Evolutionary conservation across 2,888 invertebrate species (phyloP).

Genomic region (Ptilodon capucinus): DNA sequence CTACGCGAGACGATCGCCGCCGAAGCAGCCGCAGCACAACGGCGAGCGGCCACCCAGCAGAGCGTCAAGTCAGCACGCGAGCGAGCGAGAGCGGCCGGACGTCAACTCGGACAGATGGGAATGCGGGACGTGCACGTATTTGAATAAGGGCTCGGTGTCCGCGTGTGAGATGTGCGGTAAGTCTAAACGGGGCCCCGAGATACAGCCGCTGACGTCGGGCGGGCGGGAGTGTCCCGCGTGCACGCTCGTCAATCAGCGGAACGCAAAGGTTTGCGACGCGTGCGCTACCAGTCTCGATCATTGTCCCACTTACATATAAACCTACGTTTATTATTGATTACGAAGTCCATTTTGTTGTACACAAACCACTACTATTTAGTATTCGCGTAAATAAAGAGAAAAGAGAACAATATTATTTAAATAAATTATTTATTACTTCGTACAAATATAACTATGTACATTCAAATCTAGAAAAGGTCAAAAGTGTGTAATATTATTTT

Average conservation of each 20-base stretch:
- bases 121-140: conserved; percentile 87
- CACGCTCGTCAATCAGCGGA: conserved; percentile 88
- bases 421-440: no score
- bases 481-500: no score
- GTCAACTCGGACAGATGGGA: conserved; percentile 80
- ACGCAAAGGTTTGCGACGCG: conserved; percentile 85
- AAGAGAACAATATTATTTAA: no score
- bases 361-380: no score
- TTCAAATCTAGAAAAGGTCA: no score
- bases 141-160: conserved; percentile 78
- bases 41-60: conserved; percentile 38
- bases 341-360: background rate
- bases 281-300: conserved; percentile 86
- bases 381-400: no score
- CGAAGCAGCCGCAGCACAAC: conserved; percentile 39
- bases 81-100: conserved; percentile 26
- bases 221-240: conserved; percentile 89
- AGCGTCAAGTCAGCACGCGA: conserved; percentile 11
- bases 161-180: conserved; percentile 91
- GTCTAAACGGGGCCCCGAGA: conserved; percentile 82
- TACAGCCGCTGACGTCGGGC: conserved; percentile 86
- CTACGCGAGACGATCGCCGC: conserved; percentile 43
- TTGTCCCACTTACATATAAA: conserved; percentile 89
- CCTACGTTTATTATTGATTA: no score
- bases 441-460: no score